Base-by-base conservation (phyloP, 37 sponge, comb jelly and placozoan species). In the Mnemiopsis leidyi region DNA sequence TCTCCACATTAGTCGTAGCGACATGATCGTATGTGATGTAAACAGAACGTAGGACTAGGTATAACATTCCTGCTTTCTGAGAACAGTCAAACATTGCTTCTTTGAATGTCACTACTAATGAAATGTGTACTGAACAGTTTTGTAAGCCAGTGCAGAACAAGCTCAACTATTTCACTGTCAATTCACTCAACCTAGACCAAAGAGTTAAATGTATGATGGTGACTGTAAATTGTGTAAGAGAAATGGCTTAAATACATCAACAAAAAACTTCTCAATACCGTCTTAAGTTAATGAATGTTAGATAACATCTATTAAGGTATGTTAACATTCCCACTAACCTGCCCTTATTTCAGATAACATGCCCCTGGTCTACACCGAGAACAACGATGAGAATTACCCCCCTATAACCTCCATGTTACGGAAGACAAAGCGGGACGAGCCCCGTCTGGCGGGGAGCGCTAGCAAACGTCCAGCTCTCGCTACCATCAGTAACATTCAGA, bases 391-490 rank as follows among this genome's bases (percentile, higher is more conserved):
- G 90, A 85, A 85, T 85, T 39, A 85, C 1, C 90, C 90, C 28
- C 40, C 32, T 9, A 85, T 85, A 38, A 85, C 90, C 36, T 40
- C 61, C 21, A 85, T 85, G 90, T 25, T 85, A 61, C 23, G 90
- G 39, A 85, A 85, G 36, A 85, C 90, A n/a, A 85, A 85, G 36
- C 90, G 90, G 9, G 90, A 85, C 39, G 79, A 77, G 79, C 26
- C 79, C 18, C 26, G 79, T 26, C 36, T 77, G 79, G 79, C 32
- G 1, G 79, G 79, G 3, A 77, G 35, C 32, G 40, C 90, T 5
- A 40, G 90, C n/a, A 85, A 85, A 61, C 38, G 90, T 39, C 90
- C 90, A 2, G 90, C 90, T 37, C 90, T 85, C n/a, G 90, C 90
- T 32, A 21, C 90, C 39, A 38, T 85, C 90, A 85, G 28, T 25